A percentile compares a stretch with the other conserved stretches of the same genome.
phyloP scores from a whole-genome alignment of 2,113 vertebrate species.

The Chionis minor region DNA sequence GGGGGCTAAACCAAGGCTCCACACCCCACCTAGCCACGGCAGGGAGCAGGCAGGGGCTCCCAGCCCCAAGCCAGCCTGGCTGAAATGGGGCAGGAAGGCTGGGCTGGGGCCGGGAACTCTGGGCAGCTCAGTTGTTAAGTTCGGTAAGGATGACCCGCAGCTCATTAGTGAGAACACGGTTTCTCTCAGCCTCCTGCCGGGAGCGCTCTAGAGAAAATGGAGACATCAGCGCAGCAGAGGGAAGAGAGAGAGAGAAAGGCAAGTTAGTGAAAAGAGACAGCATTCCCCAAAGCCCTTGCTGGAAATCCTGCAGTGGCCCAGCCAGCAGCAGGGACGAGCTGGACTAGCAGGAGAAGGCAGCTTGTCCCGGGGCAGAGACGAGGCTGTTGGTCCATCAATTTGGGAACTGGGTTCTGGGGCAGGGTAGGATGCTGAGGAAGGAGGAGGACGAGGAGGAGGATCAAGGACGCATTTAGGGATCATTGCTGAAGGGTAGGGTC shows the following conservation, averaged over 20 bases:
- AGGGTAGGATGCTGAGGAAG: not conserved
- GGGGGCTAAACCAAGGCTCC: not conserved
- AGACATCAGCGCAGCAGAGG: conserved; percentile 54
- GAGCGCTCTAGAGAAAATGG: conserved; percentile 60
- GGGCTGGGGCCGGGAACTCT: not conserved
- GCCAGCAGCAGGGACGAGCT: not conserved
- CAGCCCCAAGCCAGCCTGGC: not conserved
- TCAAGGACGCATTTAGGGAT: not conserved
- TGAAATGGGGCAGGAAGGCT: not conserved
- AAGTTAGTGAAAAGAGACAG: conserved; percentile 64
- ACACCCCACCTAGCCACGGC: not conserved
- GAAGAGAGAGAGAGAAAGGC: conserved; percentile 64
- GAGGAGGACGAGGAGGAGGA: not conserved
- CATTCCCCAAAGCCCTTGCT: not conserved
- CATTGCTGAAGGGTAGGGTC: not conserved
- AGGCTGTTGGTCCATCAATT: not conserved
- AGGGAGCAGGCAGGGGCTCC: not conserved
- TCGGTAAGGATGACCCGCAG: conserved; percentile 73
- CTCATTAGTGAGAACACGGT: conserved; percentile 69
- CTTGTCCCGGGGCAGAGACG: rapidly evolving
- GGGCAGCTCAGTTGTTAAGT: conserved; percentile 69
- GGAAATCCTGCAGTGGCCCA: not conserved
- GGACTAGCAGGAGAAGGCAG: not conserved
- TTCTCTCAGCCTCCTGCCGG: conserved; percentile 72
- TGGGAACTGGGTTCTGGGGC: not conserved